Percentiles rank a stretch among this genome's conserved stretches.
phyloP scores from a whole-genome alignment of 2,113 vertebrate genomes.

The Podiceps cristatus region DNA sequence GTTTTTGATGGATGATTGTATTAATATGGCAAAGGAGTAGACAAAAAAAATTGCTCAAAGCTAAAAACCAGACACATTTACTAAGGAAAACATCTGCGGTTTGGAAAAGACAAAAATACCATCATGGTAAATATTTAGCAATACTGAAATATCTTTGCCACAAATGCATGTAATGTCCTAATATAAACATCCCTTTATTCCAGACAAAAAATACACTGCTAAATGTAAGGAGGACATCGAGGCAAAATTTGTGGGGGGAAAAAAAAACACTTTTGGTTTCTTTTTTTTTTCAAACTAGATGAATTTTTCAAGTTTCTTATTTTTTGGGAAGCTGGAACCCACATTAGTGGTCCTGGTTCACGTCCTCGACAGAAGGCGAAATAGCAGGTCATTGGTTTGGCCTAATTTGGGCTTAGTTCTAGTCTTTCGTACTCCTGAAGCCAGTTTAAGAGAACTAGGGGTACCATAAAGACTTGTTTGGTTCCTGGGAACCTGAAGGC shows the following conservation, averaged over 20 bases:
- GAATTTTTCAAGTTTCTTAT: background rate
- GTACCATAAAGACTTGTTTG: background rate
- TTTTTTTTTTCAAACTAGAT: background rate
- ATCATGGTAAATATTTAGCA: constrained; percentile 74
- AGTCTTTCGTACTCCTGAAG: background rate
- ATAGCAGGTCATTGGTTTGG: background rate
- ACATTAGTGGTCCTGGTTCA: background rate
- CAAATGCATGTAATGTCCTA: constrained; percentile 40
- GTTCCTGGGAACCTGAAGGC: background rate
- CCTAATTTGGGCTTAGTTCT: background rate
- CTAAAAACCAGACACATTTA: constrained; percentile 17
- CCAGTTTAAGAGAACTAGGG: background rate
- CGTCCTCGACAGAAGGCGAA: background rate
- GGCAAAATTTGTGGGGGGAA: background rate
- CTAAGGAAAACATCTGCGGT: constrained; percentile 62
- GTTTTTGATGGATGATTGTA: constrained; percentile 49
- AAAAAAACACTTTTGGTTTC: background rate
- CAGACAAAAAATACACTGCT: constrained; percentile 14
- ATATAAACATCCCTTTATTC: constrained; percentile 18
- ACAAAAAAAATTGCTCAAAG: constrained; percentile 34
- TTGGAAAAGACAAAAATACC: constrained; percentile 71
- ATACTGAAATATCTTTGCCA: constrained; percentile 62
- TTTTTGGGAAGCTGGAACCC: background rate
- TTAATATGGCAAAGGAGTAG: constrained; percentile 43
- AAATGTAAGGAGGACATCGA: constrained; percentile 35